Percentiles rank a stretch among this genome's conserved stretches.
Evolutionary conservation across 1,140 invertebrate genomes (phyloP).

Genomic region (Halesus radiatus): DNA sequence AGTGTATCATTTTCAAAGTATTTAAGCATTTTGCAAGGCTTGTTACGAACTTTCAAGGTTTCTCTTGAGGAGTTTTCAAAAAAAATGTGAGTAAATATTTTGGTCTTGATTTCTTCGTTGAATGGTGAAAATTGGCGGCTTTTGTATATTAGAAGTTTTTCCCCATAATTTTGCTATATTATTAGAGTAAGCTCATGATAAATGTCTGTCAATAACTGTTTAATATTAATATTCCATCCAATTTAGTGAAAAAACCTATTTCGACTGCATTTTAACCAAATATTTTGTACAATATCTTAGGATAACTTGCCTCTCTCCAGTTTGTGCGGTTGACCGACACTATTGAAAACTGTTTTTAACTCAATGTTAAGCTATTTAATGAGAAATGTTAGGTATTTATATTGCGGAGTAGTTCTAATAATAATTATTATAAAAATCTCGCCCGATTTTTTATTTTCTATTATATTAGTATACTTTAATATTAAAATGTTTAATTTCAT

Average conservation of each 20-base stretch:
- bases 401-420: not conserved
- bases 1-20: too few relatives aligned
- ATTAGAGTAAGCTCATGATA: not conserved
- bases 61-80: too few relatives aligned
- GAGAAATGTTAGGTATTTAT: not conserved
- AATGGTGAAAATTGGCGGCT: too few relatives aligned
- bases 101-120: too few relatives aligned
- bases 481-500: too few relatives aligned
- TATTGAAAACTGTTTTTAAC: not conserved
- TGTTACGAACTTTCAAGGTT: too few relatives aligned
- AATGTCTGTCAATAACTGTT: conserved; percentile 20
- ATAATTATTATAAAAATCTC: too few relatives aligned
- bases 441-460: too few relatives aligned
- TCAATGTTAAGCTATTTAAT: conserved; percentile 6
- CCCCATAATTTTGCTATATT: not conserved
- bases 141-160: not conserved
- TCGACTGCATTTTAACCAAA: conserved; percentile 37
- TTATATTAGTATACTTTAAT: too few relatives aligned
- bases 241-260: conserved; percentile 16
- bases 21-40: too few relatives aligned
- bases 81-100: too few relatives aligned
- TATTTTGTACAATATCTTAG: conserved; percentile 18
- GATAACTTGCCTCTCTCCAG: not conserved
- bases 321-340: not conserved
- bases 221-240: conserved; percentile 26